Evolutionary conservation across 2,113 vertebrate species (phyloP).

Genomic region (Pomatostomus ruficeps): DNA sequence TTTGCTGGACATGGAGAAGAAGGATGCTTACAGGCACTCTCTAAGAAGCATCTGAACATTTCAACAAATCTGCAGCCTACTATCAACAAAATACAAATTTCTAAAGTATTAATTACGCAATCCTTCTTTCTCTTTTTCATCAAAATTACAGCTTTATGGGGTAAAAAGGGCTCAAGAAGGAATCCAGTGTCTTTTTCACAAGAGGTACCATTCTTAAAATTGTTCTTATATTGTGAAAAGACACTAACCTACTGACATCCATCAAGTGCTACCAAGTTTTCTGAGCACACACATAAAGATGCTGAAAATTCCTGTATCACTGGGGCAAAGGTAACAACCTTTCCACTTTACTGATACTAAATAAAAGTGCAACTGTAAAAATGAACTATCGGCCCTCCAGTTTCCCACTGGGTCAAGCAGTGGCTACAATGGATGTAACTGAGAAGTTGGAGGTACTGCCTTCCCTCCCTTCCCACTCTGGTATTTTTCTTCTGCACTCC

Average conservation of each 20-base stretch:
- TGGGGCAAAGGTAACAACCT: neutral
- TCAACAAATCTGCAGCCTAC: neutral
- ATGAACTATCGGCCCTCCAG: neutral
- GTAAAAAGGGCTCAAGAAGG: neutral
- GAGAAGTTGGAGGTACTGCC: neutral
- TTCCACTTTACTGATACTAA: neutral
- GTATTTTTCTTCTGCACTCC: slow-evolving; percentile 1
- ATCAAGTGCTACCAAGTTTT: neutral
- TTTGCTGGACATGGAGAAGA: neutral
- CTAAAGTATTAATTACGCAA: neutral
- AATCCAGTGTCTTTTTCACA: neutral
- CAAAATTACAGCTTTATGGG: neutral
- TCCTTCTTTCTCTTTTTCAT: neutral
- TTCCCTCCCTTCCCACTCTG: neutral
- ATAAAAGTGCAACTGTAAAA: neutral
- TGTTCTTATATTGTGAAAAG: neutral
- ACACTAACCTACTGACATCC: neutral
- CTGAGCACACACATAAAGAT: neutral
- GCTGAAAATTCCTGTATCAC: neutral
- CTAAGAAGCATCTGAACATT: neutral
- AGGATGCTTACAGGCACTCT: neutral
- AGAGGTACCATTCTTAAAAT: neutral
- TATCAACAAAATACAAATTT: neutral
- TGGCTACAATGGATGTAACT: neutral
- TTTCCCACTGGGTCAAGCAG: neutral